Evolutionary conservation across 2,113 vertebrate species (phyloP).

Genomic region (Mellivora capensis): DNA sequence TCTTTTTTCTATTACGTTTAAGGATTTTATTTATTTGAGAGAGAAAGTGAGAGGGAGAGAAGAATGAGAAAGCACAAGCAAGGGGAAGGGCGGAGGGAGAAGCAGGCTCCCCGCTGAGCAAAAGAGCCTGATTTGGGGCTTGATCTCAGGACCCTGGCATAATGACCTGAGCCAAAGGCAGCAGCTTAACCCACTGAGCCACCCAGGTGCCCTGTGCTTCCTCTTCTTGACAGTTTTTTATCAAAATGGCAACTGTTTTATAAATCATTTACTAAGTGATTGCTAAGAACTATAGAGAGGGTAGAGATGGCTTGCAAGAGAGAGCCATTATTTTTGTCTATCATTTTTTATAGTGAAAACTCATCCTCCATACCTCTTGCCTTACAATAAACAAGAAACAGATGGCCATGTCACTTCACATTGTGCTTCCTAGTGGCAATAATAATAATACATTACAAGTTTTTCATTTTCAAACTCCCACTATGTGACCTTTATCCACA

Average conservation of each 20-base stretch:
- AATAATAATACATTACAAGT: not conserved
- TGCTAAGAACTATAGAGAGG: not conserved
- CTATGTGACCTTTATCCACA: not conserved
- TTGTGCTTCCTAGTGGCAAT: not conserved
- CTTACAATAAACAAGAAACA: not conserved
- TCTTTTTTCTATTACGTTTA: not conserved
- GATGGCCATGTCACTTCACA: not conserved
- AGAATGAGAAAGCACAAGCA: not conserved
- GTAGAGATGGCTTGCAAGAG: not conserved
- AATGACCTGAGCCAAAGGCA: not conserved
- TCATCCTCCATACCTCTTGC: not conserved
- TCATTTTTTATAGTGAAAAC: not conserved
- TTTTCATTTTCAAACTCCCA: not conserved
- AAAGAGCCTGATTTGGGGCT: not conserved
- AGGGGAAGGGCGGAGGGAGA: not conserved
- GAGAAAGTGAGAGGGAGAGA: too few relatives aligned
- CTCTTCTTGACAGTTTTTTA: not conserved
- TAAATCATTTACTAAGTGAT: not conserved
- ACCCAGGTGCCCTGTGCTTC: not conserved
- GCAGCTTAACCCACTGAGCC: not conserved
- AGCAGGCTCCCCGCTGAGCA: not conserved
- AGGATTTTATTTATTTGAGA: not conserved
- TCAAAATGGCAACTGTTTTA: not conserved
- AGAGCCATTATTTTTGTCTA: not conserved
- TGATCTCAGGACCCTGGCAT: not conserved